A percentile compares a stretch with the other conserved stretches of the same genome.
phyloP scores from a whole-genome alignment of 2,113 vertebrate species.

The Lagopus muta region DNA sequence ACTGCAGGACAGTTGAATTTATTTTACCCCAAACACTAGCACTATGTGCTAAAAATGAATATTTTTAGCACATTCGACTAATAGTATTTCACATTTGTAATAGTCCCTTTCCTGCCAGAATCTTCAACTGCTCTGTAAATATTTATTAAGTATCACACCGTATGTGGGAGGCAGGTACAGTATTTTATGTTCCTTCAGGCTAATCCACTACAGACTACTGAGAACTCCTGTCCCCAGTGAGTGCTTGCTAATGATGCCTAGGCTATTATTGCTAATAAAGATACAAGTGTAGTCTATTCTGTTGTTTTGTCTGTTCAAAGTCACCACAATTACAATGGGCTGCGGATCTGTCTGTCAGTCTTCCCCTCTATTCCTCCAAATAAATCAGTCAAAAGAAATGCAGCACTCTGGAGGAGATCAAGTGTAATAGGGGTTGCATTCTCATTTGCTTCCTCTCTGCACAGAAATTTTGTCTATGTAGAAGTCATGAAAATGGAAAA shows the following conservation, averaged over 20 bases:
- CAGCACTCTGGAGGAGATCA: not conserved
- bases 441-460: not conserved
- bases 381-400: not conserved
- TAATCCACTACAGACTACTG: not conserved
- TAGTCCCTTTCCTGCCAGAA: not conserved
- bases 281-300: not conserved
- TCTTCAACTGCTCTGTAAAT: not conserved
- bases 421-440: not conserved
- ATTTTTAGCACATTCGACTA: conserved; percentile 32
- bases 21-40: not conserved
- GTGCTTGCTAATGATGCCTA: not conserved
- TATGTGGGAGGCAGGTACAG: not conserved
- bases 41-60: not conserved
- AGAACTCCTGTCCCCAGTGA: not conserved
- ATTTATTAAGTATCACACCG: not conserved
- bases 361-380: not conserved
- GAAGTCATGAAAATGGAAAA: not conserved
- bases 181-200: not conserved
- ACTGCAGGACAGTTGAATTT: not conserved
- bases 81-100: not conserved
- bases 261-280: not conserved
- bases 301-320: not conserved
- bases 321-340: not conserved
- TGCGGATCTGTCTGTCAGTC: not conserved
- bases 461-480: not conserved